Base-by-base conservation (phyloP, 2,888 invertebrate genomes). In the Nasonia oneida region DNA sequence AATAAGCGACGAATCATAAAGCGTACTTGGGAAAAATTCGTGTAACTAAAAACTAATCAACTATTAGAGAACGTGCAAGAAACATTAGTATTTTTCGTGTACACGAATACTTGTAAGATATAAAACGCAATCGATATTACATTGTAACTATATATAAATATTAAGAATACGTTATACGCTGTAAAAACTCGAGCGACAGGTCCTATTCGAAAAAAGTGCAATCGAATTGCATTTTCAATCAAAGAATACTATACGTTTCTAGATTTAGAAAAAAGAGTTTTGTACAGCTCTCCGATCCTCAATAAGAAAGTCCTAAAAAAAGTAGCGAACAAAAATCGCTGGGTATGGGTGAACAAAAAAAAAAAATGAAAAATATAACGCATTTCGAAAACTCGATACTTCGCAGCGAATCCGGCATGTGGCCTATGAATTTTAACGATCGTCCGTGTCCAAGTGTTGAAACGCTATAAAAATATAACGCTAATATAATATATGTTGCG, bases 51-150 rank as follows among this genome's bases (percentile, higher is more conserved):
- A 50, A 42, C 61, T 67, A 79, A 76, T 29, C 8, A 15, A 37
- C 29, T 70, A 82, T 77, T 39, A 57, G 47, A 53, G 23, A 53
- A 79, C 29, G 29, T 29, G 29, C 67, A 78, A 70, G 70, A 53
- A 78, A 81, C 50, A 57, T 73, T 84, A 67, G 81, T 84, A 86
- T 86, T 86, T 86, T 86, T 86, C 81, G 81, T 77, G 76, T 81
- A 67, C 71, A 84, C 53, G 37, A 61, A 83, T 4, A 83, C 33
- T 61, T 83, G 83, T 86, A 79, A 39, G 23, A 86, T 86, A 82
- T 37, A 37, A 64, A 6, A 81, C 42, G 61, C 64, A 61, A 81
- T 75, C 53, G 61, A 75, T 80, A 78, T 70, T 70, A 74, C 18
- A 50, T 75, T 33, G 74, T 75, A 15, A 15, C 33, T 71, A 76